Evolutionary conservation across 2,888 invertebrate genomes (phyloP), one percentile per base, ranked within the genome.

Genomic region (Ectropis crepuscularia): DNA sequence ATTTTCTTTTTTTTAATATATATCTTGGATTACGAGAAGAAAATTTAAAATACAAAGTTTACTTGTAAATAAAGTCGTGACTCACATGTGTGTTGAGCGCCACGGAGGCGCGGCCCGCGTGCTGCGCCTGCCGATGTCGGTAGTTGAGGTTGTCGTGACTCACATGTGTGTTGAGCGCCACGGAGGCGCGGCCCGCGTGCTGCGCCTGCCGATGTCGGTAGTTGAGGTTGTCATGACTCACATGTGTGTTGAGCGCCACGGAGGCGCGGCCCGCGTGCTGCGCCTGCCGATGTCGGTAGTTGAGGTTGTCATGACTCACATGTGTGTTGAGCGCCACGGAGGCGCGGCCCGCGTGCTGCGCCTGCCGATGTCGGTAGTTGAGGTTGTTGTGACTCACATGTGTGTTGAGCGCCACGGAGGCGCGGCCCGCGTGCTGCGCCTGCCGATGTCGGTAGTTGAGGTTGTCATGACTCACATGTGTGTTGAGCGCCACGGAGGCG

Each of bases 251-350:
- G 63, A 99, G 95, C n/a, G 97, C 97, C 11, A 99, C 98, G 0
- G 99, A 99, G 0, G 99, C 98, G 67, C 99, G 94, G 2, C 97
- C 98, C 2, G 99, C 99, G 90, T 99, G 97, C 89, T 99, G 99
- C 8, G 99, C 99, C 96, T 99, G 99, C 53, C 98, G 94, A 86
- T 99, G 98, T 9, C 98, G 94, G 87, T 98, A 98, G 93, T 99
- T 99, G 71, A 99, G 94, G 92, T 99, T 99, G 78, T 98, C 96
- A n/a, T n/a, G n/a, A n/a, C n/a, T n/a, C n/a, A n/a, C 97, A 84
- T 98, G 98, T 5, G 99, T 99, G 84, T 99, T 99, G 63, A 99
- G 95, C n/a, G 97, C 97, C 11, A 99, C 98, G 0, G 99, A 99
- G 0, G 99, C 98, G 67, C 99, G 94, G 2, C 97, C 98, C 2